Base-by-base conservation (phyloP, 2,113 vertebrate species). In the Spermophilus dauricus region DNA sequence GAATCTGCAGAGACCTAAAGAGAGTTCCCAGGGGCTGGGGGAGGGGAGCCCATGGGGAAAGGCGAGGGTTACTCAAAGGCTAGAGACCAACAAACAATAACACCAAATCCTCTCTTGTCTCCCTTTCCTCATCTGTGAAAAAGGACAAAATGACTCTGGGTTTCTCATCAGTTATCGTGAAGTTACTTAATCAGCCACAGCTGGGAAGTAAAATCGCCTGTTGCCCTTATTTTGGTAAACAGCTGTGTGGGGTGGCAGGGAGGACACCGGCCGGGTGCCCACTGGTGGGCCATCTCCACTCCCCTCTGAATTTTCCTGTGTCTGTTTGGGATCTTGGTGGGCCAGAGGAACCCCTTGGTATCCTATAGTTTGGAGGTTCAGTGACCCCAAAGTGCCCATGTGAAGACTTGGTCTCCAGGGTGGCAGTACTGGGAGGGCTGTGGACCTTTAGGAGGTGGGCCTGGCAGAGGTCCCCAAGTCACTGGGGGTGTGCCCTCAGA, bases 91-190 rank as follows among this genome's bases (percentile, higher is more conserved):
- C 2, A 14, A 67, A 56, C 1, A 14, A 1, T 30, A 0, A 2
- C 26, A 7, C 18, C 8, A 10, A 78, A 17, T 9, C 26, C 75
- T 37, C 26, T 28, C 61, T 42, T 17, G 14, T 30, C n/a, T 34
- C 14, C 9, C 34, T 67, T 28, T 84, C 77, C 58, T 86, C 7
- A 22, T 24, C 28, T 72, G 11, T 37, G 56, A 70, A 51, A 12
- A 2, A 8, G 84, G 39, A 45, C 20, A 53, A 24, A 58, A 18
- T 0, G 1, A 17, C 3, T 4, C 56, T 5, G 24, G 20, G 20
- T 0, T 9, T 13, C 30, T 73, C n/a, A 4, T 7, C 51, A n/a
- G 9, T 26, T 13, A 26, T 24, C 22, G 30, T 48, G 83, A 65
- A 37, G 13, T 14, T 26, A 11, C 0, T 5, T 22, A 39, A 34